phyloP scores from a whole-genome alignment of 2,888 invertebrate species.

The Xestia ashworthii region DNA sequence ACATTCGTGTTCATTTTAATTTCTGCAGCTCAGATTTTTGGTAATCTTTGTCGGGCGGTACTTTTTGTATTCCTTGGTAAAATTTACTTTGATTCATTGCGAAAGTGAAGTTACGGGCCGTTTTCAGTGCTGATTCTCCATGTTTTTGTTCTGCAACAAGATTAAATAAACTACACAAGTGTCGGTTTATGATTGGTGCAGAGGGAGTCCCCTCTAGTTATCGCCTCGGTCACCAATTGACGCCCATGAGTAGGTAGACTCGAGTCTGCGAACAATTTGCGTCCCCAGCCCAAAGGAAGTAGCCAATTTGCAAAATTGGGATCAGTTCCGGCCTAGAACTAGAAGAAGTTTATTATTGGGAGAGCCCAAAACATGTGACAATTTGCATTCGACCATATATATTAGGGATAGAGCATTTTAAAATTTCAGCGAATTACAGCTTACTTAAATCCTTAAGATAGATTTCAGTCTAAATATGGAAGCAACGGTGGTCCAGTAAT shows the following conservation, averaged over 20 bases:
- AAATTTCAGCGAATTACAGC: background rate
- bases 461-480: too few species aligned
- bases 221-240: conserved; percentile 72
- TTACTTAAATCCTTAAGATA: too few species aligned
- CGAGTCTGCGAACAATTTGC: conserved; percentile 79
- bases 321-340: conserved; percentile 61
- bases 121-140: background rate
- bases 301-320: conserved; percentile 84
- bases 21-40: background rate
- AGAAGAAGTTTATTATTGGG: conserved; percentile 59
- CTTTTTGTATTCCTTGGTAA: background rate
- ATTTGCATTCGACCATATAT: background rate
- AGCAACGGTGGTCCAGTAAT: too few species aligned
- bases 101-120: background rate
- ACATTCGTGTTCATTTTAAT: background rate
- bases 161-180: conserved; percentile 22
- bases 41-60: conserved; percentile 2
- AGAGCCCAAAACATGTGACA: background rate
- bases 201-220: conserved; percentile 69
- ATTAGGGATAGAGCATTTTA: background rate
- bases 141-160: background rate
- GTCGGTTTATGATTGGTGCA: conserved; percentile 69
- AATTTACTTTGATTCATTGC: background rate
- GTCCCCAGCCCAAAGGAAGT: conserved; percentile 81
- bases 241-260: conserved; percentile 64